Evolutionary conservation across 1,140 invertebrate genomes (phyloP).

Genomic region (Archivesica marissinica): DNA sequence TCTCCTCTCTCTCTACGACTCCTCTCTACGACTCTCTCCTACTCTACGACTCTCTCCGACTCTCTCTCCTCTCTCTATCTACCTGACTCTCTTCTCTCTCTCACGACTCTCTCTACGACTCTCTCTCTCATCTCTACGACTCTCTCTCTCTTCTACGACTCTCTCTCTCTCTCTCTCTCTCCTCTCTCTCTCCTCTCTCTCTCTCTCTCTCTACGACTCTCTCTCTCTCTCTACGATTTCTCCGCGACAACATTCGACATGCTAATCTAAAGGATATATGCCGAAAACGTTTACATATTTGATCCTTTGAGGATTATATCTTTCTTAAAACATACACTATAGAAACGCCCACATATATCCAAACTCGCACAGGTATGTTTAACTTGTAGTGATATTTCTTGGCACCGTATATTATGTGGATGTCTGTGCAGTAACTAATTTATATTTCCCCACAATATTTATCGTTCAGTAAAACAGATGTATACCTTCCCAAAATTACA

Average conservation of each 20-base stretch:
- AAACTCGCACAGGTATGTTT: too few relatives aligned
- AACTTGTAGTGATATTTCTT: too few relatives aligned
- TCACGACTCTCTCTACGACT: background rate
- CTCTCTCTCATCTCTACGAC: background rate
- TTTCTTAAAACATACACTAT: too few relatives aligned
- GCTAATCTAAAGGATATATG: too few relatives aligned
- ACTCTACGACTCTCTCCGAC: background rate
- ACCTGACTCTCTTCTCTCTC: background rate
- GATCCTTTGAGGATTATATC: too few relatives aligned
- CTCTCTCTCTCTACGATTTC: background rate
- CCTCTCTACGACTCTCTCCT: background rate
- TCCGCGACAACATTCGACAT: background rate
- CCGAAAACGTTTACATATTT: too few relatives aligned
- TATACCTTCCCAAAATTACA: too few relatives aligned
- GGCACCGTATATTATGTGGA: too few relatives aligned
- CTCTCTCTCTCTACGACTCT: background rate
- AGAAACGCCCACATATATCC: too few relatives aligned
- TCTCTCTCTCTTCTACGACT: background rate
- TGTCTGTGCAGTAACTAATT: too few relatives aligned
- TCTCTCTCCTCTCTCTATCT: background rate
- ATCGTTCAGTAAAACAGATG: too few relatives aligned
- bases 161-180: background rate
- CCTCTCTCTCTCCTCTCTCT: background rate
- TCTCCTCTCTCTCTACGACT: background rate
- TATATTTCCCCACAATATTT: too few relatives aligned